Evolutionary conservation across 2,797 vertebrate species (phyloP).

Genomic region (Margarornis squamiger): DNA sequence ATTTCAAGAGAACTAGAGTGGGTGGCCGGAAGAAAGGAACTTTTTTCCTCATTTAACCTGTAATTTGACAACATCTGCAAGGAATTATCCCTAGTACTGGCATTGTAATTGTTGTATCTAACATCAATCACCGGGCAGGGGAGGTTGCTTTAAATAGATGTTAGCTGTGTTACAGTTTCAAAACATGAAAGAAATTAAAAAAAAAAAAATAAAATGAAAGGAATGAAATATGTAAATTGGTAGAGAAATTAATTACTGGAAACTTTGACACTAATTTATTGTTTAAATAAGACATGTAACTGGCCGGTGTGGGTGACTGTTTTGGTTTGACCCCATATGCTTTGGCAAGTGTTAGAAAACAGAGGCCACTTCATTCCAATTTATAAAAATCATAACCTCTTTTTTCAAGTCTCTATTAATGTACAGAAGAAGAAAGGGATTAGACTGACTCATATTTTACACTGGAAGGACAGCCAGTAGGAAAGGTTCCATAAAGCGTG

Average conservation of each 20-base stretch:
- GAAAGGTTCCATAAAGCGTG: slow-evolving; percentile 23
- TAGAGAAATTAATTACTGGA: slow-evolving; percentile 65
- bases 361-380: slow-evolving; percentile 19
- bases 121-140: slow-evolving; percentile 84
- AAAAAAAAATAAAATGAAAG: background rate
- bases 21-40: slow-evolving; percentile 86
- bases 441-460: slow-evolving; percentile 30
- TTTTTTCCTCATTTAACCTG: slow-evolving; percentile 82
- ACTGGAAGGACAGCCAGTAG: slow-evolving; percentile 2
- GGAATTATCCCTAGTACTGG: slow-evolving; percentile 86
- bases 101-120: slow-evolving; percentile 90
- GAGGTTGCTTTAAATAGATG: slow-evolving; percentile 86
- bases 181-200: slow-evolving; percentile 74
- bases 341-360: slow-evolving; percentile 57
- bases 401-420: background rate
- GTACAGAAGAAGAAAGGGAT: slow-evolving; percentile 36
- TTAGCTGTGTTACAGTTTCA: slow-evolving; percentile 80
- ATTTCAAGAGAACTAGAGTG: slow-evolving; percentile 84
- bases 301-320: background rate
- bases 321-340: background rate
- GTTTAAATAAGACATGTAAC: slow-evolving; percentile 5
- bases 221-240: slow-evolving; percentile 62
- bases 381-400: slow-evolving; percentile 34
- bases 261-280: slow-evolving; percentile 51
- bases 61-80: slow-evolving; percentile 91